Conservation (phyloP, 2,797 vertebrate genomes). For the Sebastes elongatus region DNA sequence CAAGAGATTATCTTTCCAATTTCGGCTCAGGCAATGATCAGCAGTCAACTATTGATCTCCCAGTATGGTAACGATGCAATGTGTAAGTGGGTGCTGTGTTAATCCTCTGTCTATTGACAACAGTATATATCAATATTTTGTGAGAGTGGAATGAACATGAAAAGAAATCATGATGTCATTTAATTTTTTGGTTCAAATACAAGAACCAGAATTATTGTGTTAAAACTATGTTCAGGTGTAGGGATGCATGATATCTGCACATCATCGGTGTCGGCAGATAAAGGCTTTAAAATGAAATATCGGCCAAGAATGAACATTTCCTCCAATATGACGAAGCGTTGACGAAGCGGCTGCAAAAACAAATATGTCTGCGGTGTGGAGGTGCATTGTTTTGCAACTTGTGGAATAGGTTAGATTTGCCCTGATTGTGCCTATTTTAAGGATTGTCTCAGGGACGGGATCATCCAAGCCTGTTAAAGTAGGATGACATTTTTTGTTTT, state of each 20-base stretch:
- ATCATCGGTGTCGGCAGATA: fast-evolving
- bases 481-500: too few species aligned
- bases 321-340: too few species aligned
- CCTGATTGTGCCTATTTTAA: too few species aligned
- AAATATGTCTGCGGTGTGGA: too few species aligned
- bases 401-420: too few species aligned
- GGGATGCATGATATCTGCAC: too few species aligned
- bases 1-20: conserved; percentile 63
- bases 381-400: too few species aligned
- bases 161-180: background rate
- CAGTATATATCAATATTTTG: conserved; percentile 3
- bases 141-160: background rate
- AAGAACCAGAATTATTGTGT: background rate
- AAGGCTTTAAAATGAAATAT: too few species aligned
- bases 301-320: too few species aligned
- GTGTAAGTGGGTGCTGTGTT: background rate
- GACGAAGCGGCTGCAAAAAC: too few species aligned
- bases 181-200: background rate
- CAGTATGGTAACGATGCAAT: conserved; percentile 26
- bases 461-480: too few species aligned
- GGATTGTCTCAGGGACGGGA: fast-evolving
- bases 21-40: conserved; percentile 43
- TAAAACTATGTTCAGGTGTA: background rate
- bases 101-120: conserved; percentile 9
- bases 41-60: conserved; percentile 47